These are phyloP conservation scores for Gambusia holbrooki DNA, from an alignment of 2,113 vertebrate species.

Conservation along the genomic window DNA sequence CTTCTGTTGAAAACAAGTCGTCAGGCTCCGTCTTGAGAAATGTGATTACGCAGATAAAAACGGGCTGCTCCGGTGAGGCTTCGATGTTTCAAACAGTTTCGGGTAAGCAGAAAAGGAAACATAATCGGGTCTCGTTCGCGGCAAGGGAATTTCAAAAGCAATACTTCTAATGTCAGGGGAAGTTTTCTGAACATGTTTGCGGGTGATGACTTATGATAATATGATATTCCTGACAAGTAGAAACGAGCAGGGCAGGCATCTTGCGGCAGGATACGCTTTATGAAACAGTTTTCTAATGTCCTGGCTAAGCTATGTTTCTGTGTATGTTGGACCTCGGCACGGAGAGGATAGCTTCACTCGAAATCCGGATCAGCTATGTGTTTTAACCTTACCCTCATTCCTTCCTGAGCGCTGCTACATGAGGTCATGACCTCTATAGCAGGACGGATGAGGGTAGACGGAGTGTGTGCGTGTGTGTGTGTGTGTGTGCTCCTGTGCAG, in stretches of 20 bases:
- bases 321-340: background rate
- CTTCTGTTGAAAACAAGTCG: constrained; percentile 7
- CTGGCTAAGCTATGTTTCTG: background rate
- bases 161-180: constrained; percentile 7
- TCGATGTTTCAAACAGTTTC: constrained; percentile 20
- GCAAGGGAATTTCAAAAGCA: constrained; percentile 23
- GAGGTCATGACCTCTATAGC: constrained; percentile 67
- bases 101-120: constrained; percentile 21
- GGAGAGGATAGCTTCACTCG: background rate
- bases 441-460: constrained; percentile 59
- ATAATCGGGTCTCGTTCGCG: constrained; percentile 12
- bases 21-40: constrained; percentile 17
- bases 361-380: constrained; percentile 39
- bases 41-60: constrained; percentile 13
- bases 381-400: constrained; percentile 66
- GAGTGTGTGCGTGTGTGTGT: constrained; percentile 32
- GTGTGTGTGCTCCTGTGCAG: constrained; percentile 36
- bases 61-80: constrained; percentile 1
- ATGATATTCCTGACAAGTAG: constrained; percentile 25
- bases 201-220: constrained; percentile 26
- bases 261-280: constrained; percentile 10
- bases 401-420: constrained; percentile 58
- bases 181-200: constrained; percentile 14
- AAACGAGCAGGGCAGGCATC: constrained; percentile 20
- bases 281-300: constrained; percentile 17